Percentiles rank a stretch among this genome's conserved stretches.
Evolutionary conservation across 2,797 vertebrate genomes (phyloP).

Genomic region (Pygocentrus nattereri): DNA sequence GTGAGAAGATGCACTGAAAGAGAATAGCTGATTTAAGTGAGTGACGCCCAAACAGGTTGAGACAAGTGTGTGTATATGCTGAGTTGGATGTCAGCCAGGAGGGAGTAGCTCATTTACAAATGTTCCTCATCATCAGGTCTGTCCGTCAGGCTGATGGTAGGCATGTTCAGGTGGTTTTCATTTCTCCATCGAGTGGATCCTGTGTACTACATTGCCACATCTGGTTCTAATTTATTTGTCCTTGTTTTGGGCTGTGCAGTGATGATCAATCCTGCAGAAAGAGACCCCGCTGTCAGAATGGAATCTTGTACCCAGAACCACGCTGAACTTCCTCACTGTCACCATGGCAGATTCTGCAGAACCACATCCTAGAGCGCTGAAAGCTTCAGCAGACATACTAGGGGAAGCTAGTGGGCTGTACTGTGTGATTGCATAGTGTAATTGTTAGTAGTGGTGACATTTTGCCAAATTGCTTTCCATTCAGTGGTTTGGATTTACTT

Average conservation of each 20-base stretch:
- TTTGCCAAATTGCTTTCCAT: too few relatives aligned
- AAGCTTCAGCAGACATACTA: background rate
- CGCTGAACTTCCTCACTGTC: background rate
- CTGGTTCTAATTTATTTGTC: slow-evolving; percentile 27
- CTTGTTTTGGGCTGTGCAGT: background rate
- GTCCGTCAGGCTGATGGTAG: slow-evolving; percentile 1
- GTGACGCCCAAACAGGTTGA: background rate
- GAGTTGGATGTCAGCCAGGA: background rate
- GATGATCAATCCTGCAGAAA: slow-evolving; percentile 25
- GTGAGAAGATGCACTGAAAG: too few relatives aligned
- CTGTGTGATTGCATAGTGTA: background rate
- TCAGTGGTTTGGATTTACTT: background rate
- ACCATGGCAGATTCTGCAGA: too few relatives aligned
- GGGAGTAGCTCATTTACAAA: background rate
- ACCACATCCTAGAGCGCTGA: background rate
- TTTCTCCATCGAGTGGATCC: slow-evolving; percentile 1
- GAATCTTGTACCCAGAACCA: background rate
- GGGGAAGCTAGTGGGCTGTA: background rate
- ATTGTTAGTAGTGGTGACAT: background rate
- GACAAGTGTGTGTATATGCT: slow-evolving; percentile 11
- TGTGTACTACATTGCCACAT: slow-evolving; percentile 10
- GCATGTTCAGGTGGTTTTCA: background rate
- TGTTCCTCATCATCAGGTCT: background rate
- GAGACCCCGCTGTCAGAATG: background rate
- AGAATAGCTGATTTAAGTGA: background rate